Evolutionary conservation across 2,888 invertebrate genomes (phyloP), one percentile per base, ranked within the genome.

Genomic region (Meteorus colon): DNA sequence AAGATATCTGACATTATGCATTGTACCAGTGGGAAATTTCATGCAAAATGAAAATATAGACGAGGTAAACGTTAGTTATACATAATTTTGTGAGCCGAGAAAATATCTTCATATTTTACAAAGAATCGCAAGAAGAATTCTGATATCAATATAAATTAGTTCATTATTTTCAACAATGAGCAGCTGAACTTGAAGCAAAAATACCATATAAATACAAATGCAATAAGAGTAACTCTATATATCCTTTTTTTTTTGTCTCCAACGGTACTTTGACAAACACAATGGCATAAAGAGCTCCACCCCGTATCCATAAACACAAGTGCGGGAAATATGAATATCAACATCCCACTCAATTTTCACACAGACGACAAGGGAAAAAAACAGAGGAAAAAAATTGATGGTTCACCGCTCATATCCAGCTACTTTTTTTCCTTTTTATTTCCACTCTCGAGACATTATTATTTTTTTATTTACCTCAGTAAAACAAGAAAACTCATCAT

Each of bases 241-340:
- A 24, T 55, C 19, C 3, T 19, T 24, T 24, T 51, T 51, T 51
- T 51, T 19, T 19, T 10, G 41, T 41, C 41, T 41, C 41, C 12
- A 12, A 41, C 19, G 19, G 55, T 55, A 55, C 19, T 5, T 55
- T 55, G 10, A 55, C 19, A 19, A 55, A 55, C 55, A 55, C 55
- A 55, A 55, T 55, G 19, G 55, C 55, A 55, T 24, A 55, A 19
- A 19, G 24, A 19, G n/a, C 6, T 55, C 19, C 19, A 24, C 10
- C 55, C 55, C 4, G 6, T 55, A 55, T 2, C 19, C 19, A 55
- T n/a, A 55, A 8, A 55, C 8, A 55, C 55, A 19, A 55, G 55
- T 55, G 24, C 19, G 55, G n/a, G 10, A 55, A 55, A 55, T 19
- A 55, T 55, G 55, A 55, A 55, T 55, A 55, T 55, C 55, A 55